These are phyloP conservation scores for Prorops nasuta DNA, from an alignment of 1,140 invertebrate species.

Conservation along the genomic window DNA sequence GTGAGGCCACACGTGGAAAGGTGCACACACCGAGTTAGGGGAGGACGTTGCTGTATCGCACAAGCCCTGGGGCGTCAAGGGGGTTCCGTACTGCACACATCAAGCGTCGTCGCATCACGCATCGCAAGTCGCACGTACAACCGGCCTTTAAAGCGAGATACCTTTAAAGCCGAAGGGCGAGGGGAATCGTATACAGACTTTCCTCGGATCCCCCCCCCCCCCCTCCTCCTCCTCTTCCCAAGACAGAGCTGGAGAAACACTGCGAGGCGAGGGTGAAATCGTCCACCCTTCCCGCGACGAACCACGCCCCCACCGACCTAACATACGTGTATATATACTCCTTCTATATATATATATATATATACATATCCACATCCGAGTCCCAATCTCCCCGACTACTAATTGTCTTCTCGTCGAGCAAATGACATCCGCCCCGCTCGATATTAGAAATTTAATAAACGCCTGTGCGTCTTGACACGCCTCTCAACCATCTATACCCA, in stretches of 20 bases:
- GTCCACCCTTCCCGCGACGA: no score
- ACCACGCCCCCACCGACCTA: no score
- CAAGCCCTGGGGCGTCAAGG: not conserved
- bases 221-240: not conserved
- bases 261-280: no score
- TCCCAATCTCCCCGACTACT: no score
- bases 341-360: no score
- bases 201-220: slow-evolving; percentile 7
- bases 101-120: slow-evolving; percentile 31
- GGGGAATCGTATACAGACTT: slow-evolving; percentile 15
- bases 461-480: no score
- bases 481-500: no score
- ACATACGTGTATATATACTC: no score
- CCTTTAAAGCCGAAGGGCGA: slow-evolving; percentile 22
- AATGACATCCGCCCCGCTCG: no score
- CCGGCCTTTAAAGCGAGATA: slow-evolving; percentile 2
- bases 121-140: slow-evolving; percentile 39
- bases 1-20: slow-evolving; percentile 1
- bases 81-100: slow-evolving; percentile 17
- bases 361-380: no score
- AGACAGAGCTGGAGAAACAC: no score
- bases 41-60: not conserved
- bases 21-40: slow-evolving; percentile 2
- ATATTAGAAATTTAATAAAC: slow-evolving; percentile 37
- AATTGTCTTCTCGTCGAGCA: no score